These are phyloP conservation scores for Epistrophella euchroma DNA, from an alignment of 2,888 invertebrate genomes.

Conservation along the genomic window DNA sequence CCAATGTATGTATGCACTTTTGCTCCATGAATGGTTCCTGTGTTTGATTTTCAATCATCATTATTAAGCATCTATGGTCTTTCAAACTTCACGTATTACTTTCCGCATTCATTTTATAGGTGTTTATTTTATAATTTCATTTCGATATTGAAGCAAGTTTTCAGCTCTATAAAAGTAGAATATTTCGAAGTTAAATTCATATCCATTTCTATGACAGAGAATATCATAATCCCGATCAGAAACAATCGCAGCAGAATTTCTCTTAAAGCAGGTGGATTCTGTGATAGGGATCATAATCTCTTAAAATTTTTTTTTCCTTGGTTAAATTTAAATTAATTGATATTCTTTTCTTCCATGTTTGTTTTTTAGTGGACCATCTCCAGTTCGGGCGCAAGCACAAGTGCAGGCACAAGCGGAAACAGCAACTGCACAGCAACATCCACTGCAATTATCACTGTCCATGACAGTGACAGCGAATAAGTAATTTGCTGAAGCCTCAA, in stretches of 20 bases:
- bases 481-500: not conserved
- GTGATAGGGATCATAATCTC: not conserved
- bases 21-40: no score
- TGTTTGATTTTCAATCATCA: no score
- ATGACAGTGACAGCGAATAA: slow-evolving; percentile 1
- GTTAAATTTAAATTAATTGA: not conserved
- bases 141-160: no score
- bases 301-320: not conserved
- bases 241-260: not conserved
- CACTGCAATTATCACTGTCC: not conserved
- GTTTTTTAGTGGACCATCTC: not conserved
- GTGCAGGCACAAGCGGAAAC: not conserved
- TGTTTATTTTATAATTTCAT: no score
- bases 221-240: not conserved
- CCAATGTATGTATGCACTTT: no score
- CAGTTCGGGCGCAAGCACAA: not conserved
- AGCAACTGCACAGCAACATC: not conserved
- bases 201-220: not conserved
- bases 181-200: not conserved
- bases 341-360: not conserved
- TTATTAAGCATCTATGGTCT: no score
- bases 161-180: not conserved
- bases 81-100: no score
- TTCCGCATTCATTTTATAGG: no score
- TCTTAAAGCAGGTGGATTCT: not conserved